Percentiles rank a stretch among this genome's conserved stretches.
Conservation (phyloP, 2,888 invertebrate species). For the Tetragnatha montana region DNA sequence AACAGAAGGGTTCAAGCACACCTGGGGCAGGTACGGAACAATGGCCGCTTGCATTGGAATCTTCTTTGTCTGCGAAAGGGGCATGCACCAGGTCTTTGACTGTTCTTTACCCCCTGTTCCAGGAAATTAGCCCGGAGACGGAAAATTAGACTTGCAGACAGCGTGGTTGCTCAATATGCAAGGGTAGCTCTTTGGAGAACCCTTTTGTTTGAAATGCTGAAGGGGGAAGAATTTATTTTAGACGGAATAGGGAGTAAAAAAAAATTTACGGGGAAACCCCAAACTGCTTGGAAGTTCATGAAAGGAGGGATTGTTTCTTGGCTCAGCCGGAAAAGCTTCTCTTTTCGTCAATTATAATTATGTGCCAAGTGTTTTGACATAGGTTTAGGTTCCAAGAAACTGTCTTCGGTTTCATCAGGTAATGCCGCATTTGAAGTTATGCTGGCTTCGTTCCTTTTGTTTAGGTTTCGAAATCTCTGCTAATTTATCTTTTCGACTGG, state of each 20-base stretch:
- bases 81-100: slow-evolving; percentile 29
- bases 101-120: background rate
- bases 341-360: background rate
- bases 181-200: background rate
- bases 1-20: slow-evolving; percentile 33
- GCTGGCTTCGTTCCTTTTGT: too few relatives aligned
- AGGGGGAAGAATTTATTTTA: background rate
- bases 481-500: too few relatives aligned
- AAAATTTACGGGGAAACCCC: too few relatives aligned
- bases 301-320: background rate
- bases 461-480: too few relatives aligned
- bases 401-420: too few relatives aligned
- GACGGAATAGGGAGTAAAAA: background rate
- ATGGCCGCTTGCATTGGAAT: slow-evolving; percentile 8
- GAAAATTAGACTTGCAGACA: background rate
- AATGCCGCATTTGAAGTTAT: too few relatives aligned
- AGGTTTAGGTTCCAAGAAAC: background rate
- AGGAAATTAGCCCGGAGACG: background rate
- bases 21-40: slow-evolving; percentile 26
- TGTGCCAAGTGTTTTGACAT: background rate
- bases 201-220: background rate
- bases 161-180: background rate
- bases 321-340: background rate
- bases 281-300: background rate
- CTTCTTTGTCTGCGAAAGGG: background rate